Conservation (phyloP, 2,113 vertebrate species). For the Grammatotria lemairii region DNA sequence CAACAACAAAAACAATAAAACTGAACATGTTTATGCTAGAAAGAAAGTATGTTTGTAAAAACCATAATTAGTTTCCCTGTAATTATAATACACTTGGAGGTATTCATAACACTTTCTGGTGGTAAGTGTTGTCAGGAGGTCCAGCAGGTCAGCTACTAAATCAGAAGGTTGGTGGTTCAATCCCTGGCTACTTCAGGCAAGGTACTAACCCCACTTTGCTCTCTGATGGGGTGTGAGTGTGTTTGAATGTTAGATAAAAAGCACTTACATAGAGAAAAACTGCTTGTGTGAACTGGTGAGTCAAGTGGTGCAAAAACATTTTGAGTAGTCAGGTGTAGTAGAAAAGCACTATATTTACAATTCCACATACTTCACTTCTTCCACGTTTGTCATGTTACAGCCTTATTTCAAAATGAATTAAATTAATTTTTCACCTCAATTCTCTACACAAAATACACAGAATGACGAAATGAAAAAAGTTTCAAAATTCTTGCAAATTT, state of each 20-base stretch:
- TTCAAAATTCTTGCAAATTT: neutral
- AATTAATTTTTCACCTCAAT: neutral
- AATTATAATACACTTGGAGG: neutral
- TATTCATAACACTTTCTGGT: neutral
- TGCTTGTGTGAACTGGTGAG: neutral
- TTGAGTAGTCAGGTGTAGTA: neutral
- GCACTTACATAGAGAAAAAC: neutral
- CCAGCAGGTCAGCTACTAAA: neutral
- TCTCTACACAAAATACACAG: neutral
- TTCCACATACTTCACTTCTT: neutral
- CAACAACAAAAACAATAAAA: neutral
- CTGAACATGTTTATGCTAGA: neutral
- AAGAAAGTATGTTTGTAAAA: neutral
- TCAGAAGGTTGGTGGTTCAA: neutral
- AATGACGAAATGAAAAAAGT: neutral
- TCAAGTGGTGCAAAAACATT: neutral
- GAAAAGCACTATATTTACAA: neutral
- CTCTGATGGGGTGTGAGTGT: neutral
- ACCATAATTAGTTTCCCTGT: accelerated
- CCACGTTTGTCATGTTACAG: neutral
- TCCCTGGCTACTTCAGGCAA: neutral
- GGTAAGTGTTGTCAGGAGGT: neutral
- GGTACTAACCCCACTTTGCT: neutral
- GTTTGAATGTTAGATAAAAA: neutral
- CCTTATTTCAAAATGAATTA: neutral